Evolutionary conservation across 2,113 vertebrate species (phyloP).

Genomic region (Cyphomyrus plagiostoma): DNA sequence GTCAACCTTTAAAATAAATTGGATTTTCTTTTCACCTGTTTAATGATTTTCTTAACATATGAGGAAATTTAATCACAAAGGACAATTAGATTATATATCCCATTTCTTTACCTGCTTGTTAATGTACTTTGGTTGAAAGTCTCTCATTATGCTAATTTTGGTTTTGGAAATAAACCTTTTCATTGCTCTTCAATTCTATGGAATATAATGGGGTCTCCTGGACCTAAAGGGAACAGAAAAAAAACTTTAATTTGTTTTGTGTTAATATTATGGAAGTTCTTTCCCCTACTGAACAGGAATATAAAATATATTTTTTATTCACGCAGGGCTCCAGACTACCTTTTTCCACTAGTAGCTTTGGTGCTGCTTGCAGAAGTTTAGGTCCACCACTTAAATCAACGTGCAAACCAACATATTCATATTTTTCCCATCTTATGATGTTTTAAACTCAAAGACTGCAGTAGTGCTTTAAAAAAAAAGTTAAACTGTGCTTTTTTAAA

Average conservation of each 20-base stretch:
- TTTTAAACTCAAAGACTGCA: not conserved
- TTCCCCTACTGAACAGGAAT: not conserved
- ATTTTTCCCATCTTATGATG: not conserved
- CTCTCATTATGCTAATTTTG: slow-evolving; percentile 10
- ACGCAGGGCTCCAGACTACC: not conserved
- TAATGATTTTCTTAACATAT: slow-evolving; percentile 12
- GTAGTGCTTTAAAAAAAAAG: not conserved
- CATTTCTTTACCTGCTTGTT: not conserved
- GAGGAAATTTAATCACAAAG: not conserved
- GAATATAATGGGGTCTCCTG: not conserved
- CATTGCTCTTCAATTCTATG: slow-evolving; percentile 7
- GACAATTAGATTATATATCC: not conserved
- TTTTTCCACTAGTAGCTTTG: not conserved
- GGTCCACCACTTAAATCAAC: not conserved
- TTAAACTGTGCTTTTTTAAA: not conserved
- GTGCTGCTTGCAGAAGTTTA: not conserved
- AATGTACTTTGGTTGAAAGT: not conserved
- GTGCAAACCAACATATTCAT: not conserved
- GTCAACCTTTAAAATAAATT: not conserved
- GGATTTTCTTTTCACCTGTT: slow-evolving; percentile 4
- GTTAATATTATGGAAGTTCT: not conserved
- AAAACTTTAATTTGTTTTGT: not conserved
- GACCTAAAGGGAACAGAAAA: not conserved
- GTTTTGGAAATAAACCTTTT: slow-evolving; percentile 6
- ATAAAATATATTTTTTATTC: not conserved